Conservation (phyloP, 2,113 vertebrate species). For the Leptosomus discolor region DNA sequence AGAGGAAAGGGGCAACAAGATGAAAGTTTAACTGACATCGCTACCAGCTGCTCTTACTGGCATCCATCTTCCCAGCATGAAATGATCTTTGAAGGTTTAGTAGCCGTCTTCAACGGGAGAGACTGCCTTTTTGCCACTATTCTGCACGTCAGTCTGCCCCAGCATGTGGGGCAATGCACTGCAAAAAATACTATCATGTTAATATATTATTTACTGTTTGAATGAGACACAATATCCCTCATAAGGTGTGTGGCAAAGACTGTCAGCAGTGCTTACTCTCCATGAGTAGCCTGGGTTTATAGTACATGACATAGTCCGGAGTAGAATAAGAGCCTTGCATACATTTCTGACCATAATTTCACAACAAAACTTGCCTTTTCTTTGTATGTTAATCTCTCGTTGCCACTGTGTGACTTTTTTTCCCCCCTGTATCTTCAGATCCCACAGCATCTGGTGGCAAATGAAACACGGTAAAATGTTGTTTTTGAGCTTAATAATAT, state of each 20-base stretch:
- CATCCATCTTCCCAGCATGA: neutral
- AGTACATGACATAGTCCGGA: neutral
- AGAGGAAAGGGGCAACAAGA: neutral
- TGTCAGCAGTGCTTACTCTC: neutral
- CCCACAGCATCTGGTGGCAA: conserved; percentile 48
- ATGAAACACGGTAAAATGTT: conserved; percentile 21
- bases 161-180: neutral
- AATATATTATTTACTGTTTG: neutral
- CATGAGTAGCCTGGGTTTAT: neutral
- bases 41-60: neutral
- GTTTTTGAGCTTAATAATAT: conserved; percentile 39
- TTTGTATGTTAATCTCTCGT: neutral
- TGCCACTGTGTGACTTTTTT: neutral
- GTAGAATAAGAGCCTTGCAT: neutral
- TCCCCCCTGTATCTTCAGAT: neutral
- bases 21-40: neutral
- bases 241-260: neutral
- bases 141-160: neutral
- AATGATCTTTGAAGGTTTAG: neutral
- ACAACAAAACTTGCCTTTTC: neutral
- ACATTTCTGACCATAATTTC: neutral
- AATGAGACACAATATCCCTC: neutral
- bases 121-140: neutral
- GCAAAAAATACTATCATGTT: neutral
- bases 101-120: neutral